Evolutionary conservation across 2,797 vertebrate genomes (phyloP), one percentile per base, ranked within the genome.

Genomic region (Falco biarmicus): DNA sequence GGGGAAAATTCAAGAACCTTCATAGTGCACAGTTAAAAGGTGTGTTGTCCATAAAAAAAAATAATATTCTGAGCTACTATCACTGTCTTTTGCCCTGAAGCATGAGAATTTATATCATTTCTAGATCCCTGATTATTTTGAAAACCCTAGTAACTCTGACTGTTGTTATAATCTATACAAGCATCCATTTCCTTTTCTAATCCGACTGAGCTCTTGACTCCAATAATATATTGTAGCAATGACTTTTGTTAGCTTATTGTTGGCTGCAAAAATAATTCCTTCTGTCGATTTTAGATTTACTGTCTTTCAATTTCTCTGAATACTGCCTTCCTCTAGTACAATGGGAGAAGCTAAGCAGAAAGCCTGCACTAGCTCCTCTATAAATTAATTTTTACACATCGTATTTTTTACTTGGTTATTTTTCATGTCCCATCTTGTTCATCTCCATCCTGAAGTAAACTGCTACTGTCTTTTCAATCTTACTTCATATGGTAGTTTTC

Each of bases 381-480:
- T 71, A 76, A 87, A 90, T 75, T 91, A 53, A 80, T 91, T 89
- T 94, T 85, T 71, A 75, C 6, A 0, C 37, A 43, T 18, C 2
- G 0, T 32, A 71, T 65, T 95, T 93, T 96, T 86, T 22, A 65
- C 61, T 54, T 2, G 0, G 71, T 59, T 95, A 78, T 96, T 96
- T 95, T 92, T 92, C 76, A 73, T 2, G 76, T 95, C 95, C 78
- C 73, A 93, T 93, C 95, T 94, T 94, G 79, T 95, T 95, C 79
- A 61, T 86, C 50, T 88, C 73, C 83, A 39, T 85, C 84, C 71
- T 77, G 69, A 93, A 92, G 81, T 80, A 96, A 97, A 96, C 81
- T 83, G 78, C 37, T 94, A 81, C 78, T 95, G 92, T 94, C 95
- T 96, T 96, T 96, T 93, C 90, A 93, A 92, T 97, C 96, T 92